Conservation (phyloP, 2,113 vertebrate species). For the Polyodon spathula region DNA sequence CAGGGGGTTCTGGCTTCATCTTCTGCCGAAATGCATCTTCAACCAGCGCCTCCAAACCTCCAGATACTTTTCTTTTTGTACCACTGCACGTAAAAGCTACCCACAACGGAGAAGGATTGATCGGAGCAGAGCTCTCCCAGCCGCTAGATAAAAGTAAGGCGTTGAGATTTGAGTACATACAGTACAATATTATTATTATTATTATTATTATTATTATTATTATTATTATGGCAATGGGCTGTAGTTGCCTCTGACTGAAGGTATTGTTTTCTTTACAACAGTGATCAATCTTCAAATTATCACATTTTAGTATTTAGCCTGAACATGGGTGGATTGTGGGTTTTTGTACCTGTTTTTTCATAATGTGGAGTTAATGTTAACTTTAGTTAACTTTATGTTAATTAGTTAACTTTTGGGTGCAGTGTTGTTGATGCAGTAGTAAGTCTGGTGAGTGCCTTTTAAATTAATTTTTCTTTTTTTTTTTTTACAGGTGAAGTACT, state of each 20-base stretch:
- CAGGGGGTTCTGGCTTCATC: neutral
- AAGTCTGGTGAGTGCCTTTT: too few species aligned
- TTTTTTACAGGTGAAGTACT: conserved; percentile 71
- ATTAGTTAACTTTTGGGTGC: too few species aligned
- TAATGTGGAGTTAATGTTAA: neutral
- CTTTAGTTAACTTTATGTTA: too few species aligned
- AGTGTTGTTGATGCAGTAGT: too few species aligned
- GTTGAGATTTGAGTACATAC: neutral
- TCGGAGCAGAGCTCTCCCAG: conserved; percentile 78
- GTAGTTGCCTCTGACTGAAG: neutral
- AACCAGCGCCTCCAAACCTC: conserved; percentile 40
- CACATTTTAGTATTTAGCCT: too few species aligned
- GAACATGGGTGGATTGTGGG: too few species aligned
- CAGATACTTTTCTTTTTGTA: conserved; percentile 85
- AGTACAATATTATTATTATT: neutral
- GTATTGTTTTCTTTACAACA: too few species aligned
- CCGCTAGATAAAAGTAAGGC: conserved; percentile 78
- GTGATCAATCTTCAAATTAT: too few species aligned
- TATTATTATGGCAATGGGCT: neutral
- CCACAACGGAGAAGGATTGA: conserved; percentile 38
- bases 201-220: conserved; percentile 1
- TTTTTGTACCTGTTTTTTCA: neutral
- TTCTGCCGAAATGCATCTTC: conserved; percentile 33
- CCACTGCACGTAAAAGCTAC: conserved; percentile 64
- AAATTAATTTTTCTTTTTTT: too few species aligned